These are phyloP conservation scores for Drosophila triauraria DNA, from an alignment of 1,140 invertebrate species.

Conservation along the genomic window DNA sequence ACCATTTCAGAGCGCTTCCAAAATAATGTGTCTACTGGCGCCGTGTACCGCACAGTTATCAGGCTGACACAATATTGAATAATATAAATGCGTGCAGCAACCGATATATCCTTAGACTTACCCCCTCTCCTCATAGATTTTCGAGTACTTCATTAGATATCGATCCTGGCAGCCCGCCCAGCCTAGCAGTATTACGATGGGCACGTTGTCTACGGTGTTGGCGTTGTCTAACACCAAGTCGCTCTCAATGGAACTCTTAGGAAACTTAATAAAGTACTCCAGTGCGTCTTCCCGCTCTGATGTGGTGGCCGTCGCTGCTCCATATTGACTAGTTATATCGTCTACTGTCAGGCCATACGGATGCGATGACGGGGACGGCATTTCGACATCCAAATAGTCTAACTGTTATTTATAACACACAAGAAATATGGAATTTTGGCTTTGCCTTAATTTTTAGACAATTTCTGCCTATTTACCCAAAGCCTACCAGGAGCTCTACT, in stretches of 20 bases:
- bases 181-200: conserved; percentile 91
- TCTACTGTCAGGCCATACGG: conserved; percentile 51
- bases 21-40: conserved; percentile 89
- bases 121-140: conserved; percentile 91
- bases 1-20: conserved; percentile 88
- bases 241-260: conserved; percentile 81
- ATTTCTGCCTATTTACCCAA: conserved; percentile 58
- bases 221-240: conserved; percentile 87
- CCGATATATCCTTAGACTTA: conserved; percentile 74
- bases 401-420: conserved; percentile 1
- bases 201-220: conserved; percentile 87
- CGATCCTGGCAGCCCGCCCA: conserved; percentile 93
- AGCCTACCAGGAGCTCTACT: conserved; percentile 37
- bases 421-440: conserved; percentile 7
- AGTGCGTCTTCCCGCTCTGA: conserved; percentile 85
- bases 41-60: conserved; percentile 90
- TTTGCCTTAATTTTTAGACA: background rate
- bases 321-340: conserved; percentile 45
- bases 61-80: conserved; percentile 86
- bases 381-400: conserved; percentile 41
- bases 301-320: conserved; percentile 26
- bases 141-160: conserved; percentile 91
- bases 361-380: conserved; percentile 52
- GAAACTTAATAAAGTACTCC: conserved; percentile 89
- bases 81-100: background rate